These are phyloP conservation scores for Astur gentilis DNA, from an alignment of 2,113 vertebrate genomes.

Conservation along the genomic window DNA sequence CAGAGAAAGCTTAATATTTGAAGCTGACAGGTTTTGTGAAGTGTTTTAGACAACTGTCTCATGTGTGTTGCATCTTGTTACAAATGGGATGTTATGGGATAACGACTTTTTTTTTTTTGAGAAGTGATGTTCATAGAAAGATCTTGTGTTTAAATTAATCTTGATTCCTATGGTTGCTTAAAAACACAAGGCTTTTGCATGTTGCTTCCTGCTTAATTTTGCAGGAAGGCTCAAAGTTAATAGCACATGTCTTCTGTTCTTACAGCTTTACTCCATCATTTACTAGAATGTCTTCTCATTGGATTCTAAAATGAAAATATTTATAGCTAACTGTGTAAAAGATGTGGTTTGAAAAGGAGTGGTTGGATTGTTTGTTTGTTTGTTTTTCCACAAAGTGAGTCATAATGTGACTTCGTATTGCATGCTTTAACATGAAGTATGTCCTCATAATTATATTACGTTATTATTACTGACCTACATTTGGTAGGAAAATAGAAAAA, in stretches of 20 bases:
- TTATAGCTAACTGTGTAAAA: not conserved
- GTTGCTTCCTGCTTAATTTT: not conserved
- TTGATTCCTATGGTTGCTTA: not conserved
- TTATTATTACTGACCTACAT: not conserved
- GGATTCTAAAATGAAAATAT: not conserved
- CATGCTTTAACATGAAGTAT: not conserved
- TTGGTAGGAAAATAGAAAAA: not conserved
- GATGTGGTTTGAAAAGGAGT: not conserved
- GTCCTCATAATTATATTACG: not conserved
- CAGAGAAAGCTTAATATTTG: not conserved
- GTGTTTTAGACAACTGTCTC: not conserved
- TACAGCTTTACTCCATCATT: not conserved
- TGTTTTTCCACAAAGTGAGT: not conserved
- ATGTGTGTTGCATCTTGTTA: not conserved
- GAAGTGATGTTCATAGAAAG: not conserved
- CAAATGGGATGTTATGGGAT: not conserved
- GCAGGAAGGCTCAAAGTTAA: not conserved
- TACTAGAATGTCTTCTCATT: not conserved
- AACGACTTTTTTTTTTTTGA: not conserved
- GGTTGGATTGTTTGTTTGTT: not conserved
- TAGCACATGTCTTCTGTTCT: not conserved
- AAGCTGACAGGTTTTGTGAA: not conserved
- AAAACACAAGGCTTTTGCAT: not conserved
- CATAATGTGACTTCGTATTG: not conserved
- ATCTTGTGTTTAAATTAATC: not conserved